Base-by-base conservation (phyloP, 2,797 vertebrate species). In the Chelon auratus region DNA sequence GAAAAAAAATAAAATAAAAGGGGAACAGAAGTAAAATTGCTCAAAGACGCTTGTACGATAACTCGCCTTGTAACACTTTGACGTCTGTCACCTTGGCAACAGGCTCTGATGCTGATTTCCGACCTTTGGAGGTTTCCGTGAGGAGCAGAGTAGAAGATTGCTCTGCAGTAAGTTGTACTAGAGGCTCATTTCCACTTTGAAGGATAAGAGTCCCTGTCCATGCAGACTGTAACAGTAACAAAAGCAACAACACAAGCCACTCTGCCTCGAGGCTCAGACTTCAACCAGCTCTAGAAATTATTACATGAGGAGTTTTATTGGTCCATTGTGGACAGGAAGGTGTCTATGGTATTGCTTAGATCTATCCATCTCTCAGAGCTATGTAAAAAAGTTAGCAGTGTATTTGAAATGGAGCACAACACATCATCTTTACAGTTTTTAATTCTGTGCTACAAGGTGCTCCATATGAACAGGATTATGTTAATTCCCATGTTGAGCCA, bases 281-380 rank as follows among this genome's bases (percentile, higher is more conserved):
- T 45, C 26, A 76, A 81, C 62, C 64, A 47, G 45, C 71, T 72
- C 47, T 50, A 65, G 26, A 72, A 68, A 68, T 61, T 22, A 33
- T 53, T 33, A 42, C 6, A 20, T 66, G 62, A 18, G 53, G 50
- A 56, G 72, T 47, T 65, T 72, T 22, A 53, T 57, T 15, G 65
- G 75, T 69, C 76, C 68, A 20, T 62, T 47, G 43, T 50, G 63
- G 79, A 87, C 73, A 80, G 82, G 56, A 80, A 76, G 80, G 62
- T 57, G 71, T 58, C 66, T 86, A 68, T 67, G 73, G 85, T 93
- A 92, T 92, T 93, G 93, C 90, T 93, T 88, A 48, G 78, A 80
- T 84, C 82, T 78, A 85, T 22, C 83, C 69, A 47, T 67, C 66
- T 74, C 80, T 75, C 66, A 76, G 74, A 70, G 69, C 50, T 74